Percentiles rank a stretch among this genome's conserved stretches.
Conservation (phyloP, 2,888 invertebrate genomes). For the Campoletis raptor region DNA sequence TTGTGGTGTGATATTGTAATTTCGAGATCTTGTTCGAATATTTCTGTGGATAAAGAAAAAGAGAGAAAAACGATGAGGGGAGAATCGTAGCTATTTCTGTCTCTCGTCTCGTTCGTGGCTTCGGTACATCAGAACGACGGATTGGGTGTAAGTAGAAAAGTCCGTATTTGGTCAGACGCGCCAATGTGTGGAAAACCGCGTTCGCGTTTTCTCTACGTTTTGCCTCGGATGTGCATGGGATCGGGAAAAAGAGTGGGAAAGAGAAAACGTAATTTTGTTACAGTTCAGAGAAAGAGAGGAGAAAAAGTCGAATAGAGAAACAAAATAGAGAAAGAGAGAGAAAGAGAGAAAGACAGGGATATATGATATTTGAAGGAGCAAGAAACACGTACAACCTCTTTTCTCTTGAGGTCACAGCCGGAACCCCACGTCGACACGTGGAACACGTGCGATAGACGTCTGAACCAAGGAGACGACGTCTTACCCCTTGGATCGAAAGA, state of each 20-base stretch:
- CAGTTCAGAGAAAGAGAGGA: not conserved
- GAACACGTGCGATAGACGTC: conserved; percentile 78
- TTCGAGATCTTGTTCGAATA: conserved; percentile 31
- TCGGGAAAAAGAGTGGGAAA: not conserved
- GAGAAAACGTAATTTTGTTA: not conserved
- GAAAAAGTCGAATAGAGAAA: not conserved
- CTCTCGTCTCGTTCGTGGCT: conserved; percentile 13
- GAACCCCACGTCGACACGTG: conserved; percentile 72
- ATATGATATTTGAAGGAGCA: conserved; percentile 7
- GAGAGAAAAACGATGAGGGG: not conserved
- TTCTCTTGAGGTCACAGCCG: conserved; percentile 52
- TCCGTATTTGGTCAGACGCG: conserved; percentile 58
- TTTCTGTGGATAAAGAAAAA: conserved; percentile 24
- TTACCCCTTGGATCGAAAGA: conserved; percentile 56
- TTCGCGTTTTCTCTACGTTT: conserved; percentile 40
- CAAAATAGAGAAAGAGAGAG: not conserved
- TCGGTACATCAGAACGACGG: not conserved
- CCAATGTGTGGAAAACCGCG: conserved; percentile 39
- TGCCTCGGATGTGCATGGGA: not conserved
- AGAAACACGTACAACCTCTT: conserved; percentile 59
- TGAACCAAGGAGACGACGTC: conserved; percentile 65
- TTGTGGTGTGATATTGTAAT: conserved; percentile 61
- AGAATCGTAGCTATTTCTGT: conserved; percentile 29
- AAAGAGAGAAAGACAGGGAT: conserved; percentile 1
- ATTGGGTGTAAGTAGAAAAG: conserved; percentile 43